A percentile compares a stretch with the other conserved stretches of the same genome.
Conservation (phyloP, 2,888 invertebrate species). For the Drosophila pseudotakahashii region DNA sequence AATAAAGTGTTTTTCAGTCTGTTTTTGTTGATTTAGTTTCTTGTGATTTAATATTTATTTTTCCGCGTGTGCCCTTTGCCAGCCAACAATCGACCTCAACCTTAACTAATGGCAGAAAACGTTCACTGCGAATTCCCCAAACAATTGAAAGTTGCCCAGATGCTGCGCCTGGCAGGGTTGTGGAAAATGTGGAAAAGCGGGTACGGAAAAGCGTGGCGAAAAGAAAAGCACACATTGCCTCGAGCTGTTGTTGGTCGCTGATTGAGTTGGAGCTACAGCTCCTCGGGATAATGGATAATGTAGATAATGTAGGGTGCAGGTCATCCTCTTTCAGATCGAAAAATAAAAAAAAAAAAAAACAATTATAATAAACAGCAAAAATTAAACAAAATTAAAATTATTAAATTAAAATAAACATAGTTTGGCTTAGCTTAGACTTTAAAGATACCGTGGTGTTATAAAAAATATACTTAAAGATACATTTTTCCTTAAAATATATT, state of each 20-base stretch:
- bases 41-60: neutral
- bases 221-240: slow-evolving; percentile 25
- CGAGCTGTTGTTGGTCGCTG: slow-evolving; percentile 25
- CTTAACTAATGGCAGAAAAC: slow-evolving; percentile 65
- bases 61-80: neutral
- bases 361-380: neutral
- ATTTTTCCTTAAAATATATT: too few species aligned
- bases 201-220: neutral
- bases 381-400: neutral
- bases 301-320: neutral
- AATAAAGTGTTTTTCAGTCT: too few species aligned
- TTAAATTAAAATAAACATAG: neutral
- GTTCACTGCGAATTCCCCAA: slow-evolving; percentile 66
- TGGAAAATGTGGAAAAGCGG: slow-evolving; percentile 8
- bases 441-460: too few species aligned
- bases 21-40: too few species aligned
- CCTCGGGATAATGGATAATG: neutral
- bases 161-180: neutral
- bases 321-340: neutral
- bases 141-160: slow-evolving; percentile 66
- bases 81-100: slow-evolving; percentile 12
- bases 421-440: too few species aligned
- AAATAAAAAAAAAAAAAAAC: neutral
- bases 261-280: slow-evolving; percentile 15
- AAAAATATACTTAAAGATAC: too few species aligned